These are phyloP conservation scores for Prunella himalayana DNA, from an alignment of 2,113 vertebrate genomes.

Conservation along the genomic window DNA sequence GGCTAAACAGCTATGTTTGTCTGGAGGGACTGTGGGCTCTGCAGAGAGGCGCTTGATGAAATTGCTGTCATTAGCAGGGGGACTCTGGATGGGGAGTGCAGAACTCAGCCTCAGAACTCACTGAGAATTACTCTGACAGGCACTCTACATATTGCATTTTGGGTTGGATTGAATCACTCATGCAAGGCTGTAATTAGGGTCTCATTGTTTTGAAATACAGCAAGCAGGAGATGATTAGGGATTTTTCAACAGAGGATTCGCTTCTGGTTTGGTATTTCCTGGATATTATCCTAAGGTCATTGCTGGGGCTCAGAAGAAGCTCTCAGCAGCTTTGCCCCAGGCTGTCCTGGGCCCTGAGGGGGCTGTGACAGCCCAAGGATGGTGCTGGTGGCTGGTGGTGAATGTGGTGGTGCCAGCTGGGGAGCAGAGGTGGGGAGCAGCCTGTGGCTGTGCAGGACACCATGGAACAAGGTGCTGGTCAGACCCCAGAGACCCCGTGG, in stretches of 20 bases:
- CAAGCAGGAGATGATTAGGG: background rate
- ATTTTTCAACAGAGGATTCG: background rate
- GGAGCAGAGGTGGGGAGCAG: background rate
- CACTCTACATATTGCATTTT: background rate
- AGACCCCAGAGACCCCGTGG: rapidly evolving
- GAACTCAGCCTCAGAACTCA: slow-evolving; percentile 33
- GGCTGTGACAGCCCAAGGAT: rapidly evolving
- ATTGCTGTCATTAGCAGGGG: slow-evolving; percentile 25
- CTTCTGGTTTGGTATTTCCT: background rate
- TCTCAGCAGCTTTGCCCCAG: background rate
- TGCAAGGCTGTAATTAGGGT: background rate
- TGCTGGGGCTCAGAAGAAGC: background rate
- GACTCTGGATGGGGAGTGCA: background rate
- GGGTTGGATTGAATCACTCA: slow-evolving; percentile 1
- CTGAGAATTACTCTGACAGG: slow-evolving; percentile 41
- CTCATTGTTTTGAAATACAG: slow-evolving; percentile 24
- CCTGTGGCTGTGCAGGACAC: background rate
- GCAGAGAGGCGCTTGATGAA: background rate
- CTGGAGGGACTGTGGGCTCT: background rate
- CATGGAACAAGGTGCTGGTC: background rate
- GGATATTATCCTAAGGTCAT: background rate
- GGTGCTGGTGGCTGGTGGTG: background rate
- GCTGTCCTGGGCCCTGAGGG: background rate
- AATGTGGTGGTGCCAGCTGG: background rate
- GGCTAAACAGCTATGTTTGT: background rate